phyloP scores from a whole-genome alignment of 2,888 invertebrate genomes.

The Epinotia ramella region DNA sequence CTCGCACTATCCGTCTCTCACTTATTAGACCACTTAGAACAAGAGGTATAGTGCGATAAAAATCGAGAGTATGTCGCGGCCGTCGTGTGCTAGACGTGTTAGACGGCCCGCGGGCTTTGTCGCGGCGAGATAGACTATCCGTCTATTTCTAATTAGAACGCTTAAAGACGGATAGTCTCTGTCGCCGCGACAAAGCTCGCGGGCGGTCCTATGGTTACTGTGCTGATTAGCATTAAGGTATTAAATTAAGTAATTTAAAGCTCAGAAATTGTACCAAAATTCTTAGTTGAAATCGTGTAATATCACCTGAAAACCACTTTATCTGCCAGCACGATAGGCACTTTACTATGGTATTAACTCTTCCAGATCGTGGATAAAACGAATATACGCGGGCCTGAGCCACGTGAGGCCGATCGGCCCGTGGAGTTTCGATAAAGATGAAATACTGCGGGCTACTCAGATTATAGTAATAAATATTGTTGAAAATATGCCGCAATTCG shows the following conservation, averaged over 20 bases:
- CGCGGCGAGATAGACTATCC: no score
- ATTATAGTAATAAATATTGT: slow-evolving; percentile 68
- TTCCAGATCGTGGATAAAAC: slow-evolving; percentile 39
- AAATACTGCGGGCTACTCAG: slow-evolving; percentile 63
- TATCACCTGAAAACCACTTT: slow-evolving; percentile 6
- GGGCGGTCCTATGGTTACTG: no score
- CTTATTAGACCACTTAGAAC: no score
- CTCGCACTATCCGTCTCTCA: no score
- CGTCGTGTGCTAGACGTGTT: no score
- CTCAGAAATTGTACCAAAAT: not conserved
- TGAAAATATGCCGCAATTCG: slow-evolving; percentile 61
- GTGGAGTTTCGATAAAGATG: slow-evolving; percentile 63
- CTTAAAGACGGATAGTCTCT: no score
- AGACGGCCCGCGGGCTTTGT: no score
- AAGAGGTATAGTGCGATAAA: no score
- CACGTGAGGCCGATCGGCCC: slow-evolving; percentile 60
- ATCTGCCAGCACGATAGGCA: slow-evolving; percentile 3
- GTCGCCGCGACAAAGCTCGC: no score
- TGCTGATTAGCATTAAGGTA: no score
- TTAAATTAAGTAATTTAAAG: not conserved
- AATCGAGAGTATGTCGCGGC: no score
- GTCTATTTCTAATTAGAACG: no score
- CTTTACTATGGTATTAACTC: slow-evolving; percentile 43
- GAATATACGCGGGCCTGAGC: slow-evolving; percentile 40
- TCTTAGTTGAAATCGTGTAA: slow-evolving; percentile 1